phyloP scores from a whole-genome alignment of 30 jellyfish, hydroid and myxozoan species.

The Chrysaora quinquecirrha region DNA sequence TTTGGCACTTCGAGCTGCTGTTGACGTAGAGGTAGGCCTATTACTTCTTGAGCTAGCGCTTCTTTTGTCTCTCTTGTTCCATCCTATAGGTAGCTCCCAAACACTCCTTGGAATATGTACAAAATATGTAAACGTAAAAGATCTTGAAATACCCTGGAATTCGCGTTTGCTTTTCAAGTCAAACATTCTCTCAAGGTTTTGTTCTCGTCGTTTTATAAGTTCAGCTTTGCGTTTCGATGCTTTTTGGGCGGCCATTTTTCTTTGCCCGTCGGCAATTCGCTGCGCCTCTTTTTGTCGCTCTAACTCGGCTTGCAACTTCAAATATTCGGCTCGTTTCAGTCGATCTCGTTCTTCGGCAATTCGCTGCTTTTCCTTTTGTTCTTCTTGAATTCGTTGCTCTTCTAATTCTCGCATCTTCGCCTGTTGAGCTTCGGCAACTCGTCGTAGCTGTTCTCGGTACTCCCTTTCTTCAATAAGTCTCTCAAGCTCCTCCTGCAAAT shows the following conservation, averaged over 20 bases:
- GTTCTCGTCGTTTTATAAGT: slow-evolving; percentile 57
- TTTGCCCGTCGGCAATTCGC: slow-evolving; percentile 53
- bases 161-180: slow-evolving; percentile 44
- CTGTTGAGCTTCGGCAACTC: slow-evolving; percentile 72
- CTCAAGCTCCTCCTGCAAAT: slow-evolving; percentile 63
- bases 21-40: slow-evolving; percentile 49
- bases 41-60: slow-evolving; percentile 40
- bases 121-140: slow-evolving; percentile 71
- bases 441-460: slow-evolving; percentile 64
- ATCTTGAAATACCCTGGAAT: slow-evolving; percentile 52
- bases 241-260: slow-evolving; percentile 27
- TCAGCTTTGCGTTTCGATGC: slow-evolving; percentile 59
- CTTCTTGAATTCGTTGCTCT: slow-evolving; percentile 46
- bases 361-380: slow-evolving; percentile 41
- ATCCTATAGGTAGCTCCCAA: slow-evolving; percentile 89
- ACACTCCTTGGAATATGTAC: slow-evolving; percentile 81
- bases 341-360: slow-evolving; percentile 72
- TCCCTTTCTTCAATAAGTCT: slow-evolving; percentile 69
- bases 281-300: slow-evolving; percentile 66
- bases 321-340: slow-evolving; percentile 44
- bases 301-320: slow-evolving; percentile 64
- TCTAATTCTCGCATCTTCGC: slow-evolving; percentile 56
- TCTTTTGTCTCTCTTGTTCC: slow-evolving; percentile 63
- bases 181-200: slow-evolving; percentile 51
- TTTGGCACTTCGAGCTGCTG: slow-evolving; percentile 8